Percentiles rank a stretch among this genome's conserved stretches.
phyloP scores from a whole-genome alignment of 2,797 vertebrate species.

The Manis crassicaudata region DNA sequence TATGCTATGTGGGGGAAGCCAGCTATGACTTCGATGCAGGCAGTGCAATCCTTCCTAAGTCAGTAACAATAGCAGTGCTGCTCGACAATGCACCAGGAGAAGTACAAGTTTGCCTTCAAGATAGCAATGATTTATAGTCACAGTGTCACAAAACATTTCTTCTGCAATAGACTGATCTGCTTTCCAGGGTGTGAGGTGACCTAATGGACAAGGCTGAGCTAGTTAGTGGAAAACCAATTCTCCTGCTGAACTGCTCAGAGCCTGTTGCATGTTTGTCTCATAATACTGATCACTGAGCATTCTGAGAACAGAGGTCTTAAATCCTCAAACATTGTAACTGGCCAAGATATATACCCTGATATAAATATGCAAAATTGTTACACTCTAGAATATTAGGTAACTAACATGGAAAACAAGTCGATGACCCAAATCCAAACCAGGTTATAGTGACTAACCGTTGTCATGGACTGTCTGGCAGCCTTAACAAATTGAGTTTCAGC shows the following conservation, averaged over 20 bases:
- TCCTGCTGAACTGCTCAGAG: background rate
- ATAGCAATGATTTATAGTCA: background rate
- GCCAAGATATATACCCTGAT: background rate
- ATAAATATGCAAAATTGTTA: conserved; percentile 11
- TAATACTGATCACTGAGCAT: background rate
- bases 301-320: conserved; percentile 21
- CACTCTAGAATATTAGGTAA: background rate
- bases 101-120: background rate
- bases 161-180: background rate
- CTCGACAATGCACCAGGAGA: background rate
- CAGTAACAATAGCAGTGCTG: background rate
- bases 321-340: background rate
- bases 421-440: background rate
- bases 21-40: background rate
- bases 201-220: background rate
- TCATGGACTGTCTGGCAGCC: background rate
- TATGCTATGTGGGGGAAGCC: background rate
- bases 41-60: background rate
- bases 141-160: background rate
- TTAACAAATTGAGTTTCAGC: background rate
- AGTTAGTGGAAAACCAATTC: background rate
- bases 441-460: background rate
- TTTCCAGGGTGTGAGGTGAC: background rate
- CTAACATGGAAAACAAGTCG: background rate
- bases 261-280: background rate